Evolutionary conservation across 2,797 vertebrate species (phyloP), one percentile per base, ranked within the genome.

Genomic region (Amazonetta brasiliensis): DNA sequence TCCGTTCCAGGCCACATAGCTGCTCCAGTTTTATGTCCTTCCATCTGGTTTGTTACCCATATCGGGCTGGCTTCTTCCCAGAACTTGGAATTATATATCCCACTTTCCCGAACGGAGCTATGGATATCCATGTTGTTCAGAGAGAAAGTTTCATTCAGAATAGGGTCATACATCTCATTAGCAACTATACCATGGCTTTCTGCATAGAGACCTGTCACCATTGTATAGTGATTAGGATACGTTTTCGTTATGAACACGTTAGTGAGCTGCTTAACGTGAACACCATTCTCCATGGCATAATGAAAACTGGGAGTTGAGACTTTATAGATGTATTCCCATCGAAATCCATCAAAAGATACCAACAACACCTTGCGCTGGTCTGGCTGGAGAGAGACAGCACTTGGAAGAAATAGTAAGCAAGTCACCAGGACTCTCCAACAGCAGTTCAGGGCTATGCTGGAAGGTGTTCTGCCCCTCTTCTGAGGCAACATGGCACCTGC

Each of bases 1-100:
- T 99, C 99, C 6, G 99, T 98, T 62, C 99, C 99, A 1, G 99
- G 99, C 99, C 99, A 99, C 99, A 99, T 99, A 3, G 98, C 99
- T 1, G 99, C 99, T 2, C 98, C 99, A 0, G 98, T 99, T 21
- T 95, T 97, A 35, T 98, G 96, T 64, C 99, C 99, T 17, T 98
- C 98, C 43, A 95, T 98, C 97, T 99, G 99, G 93, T 99, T 97
- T 4, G 98, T 99, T 81, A 99, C 97, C 99, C 99, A 99, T 84
- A 99, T 97, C 0, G 99, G 99, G 30, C 95, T 98, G 1, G 99
- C 99, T 88, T 98, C 98, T 96, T 99, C 99, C 99, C 99, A 99
- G 98, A 99, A 99, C 91, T 91, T 96, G 3, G 59, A 18, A 60
- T 60, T 37, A 60, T 33, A 59, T 21, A 59, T 59, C n/a, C 21